Percentiles rank a stretch among this genome's conserved stretches.
phyloP scores from a whole-genome alignment of 2,888 invertebrate species.

The Caenorhabditis sp. region DNA sequence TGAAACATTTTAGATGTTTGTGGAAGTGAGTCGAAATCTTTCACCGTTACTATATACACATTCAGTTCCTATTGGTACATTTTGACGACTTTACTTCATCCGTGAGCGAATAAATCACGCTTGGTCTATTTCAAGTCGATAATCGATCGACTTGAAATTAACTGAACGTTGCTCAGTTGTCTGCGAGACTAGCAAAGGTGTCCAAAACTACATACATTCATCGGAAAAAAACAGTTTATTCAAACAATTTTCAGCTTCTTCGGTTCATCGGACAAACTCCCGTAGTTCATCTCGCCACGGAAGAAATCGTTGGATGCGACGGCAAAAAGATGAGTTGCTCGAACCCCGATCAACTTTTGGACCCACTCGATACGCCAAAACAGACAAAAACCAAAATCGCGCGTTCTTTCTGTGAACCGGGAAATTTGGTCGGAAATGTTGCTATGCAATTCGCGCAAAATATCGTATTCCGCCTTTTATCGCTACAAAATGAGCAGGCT shows the following conservation, averaged over 20 bases:
- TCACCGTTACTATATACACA: too few species aligned
- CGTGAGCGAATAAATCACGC: too few species aligned
- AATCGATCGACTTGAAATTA: too few species aligned
- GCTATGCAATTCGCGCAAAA: constrained; percentile 58
- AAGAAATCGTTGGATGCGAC: constrained; percentile 54
- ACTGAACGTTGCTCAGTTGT: too few species aligned
- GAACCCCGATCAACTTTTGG: constrained; percentile 55
- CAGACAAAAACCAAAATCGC: constrained; percentile 63
- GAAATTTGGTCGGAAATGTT: constrained; percentile 63
- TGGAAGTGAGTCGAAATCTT: too few species aligned
- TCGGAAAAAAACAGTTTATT: too few species aligned
- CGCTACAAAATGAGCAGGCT: constrained; percentile 6
- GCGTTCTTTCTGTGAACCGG: constrained; percentile 67
- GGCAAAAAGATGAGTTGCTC: constrained; percentile 58
- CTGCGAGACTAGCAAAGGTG: constrained; percentile 19
- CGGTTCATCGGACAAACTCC: constrained; percentile 39
- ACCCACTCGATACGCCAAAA: constrained; percentile 65
- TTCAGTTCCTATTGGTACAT: too few species aligned
- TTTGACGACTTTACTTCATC: too few species aligned
- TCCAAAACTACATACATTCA: too few species aligned
- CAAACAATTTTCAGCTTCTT: constrained; percentile 39
- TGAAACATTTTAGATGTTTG: too few species aligned
- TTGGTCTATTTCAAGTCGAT: too few species aligned
- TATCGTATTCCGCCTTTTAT: constrained; percentile 59
- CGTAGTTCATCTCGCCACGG: constrained; percentile 41